Evolutionary conservation across 2,888 invertebrate genomes (phyloP).

Genomic region (Drosophila mercatorum): DNA sequence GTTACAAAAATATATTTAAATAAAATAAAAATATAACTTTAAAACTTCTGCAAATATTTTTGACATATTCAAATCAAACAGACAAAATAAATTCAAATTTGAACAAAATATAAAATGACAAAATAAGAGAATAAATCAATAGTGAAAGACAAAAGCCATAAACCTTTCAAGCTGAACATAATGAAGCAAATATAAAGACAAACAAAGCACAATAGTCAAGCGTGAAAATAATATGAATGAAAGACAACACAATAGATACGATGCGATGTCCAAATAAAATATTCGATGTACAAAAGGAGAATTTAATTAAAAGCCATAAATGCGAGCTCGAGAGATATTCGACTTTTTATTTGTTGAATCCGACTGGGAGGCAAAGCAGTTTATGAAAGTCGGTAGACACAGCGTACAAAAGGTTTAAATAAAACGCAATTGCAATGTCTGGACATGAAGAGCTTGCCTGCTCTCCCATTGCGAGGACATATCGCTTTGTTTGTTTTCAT

Average conservation of each 20-base stretch:
- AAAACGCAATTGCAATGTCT: slow-evolving; percentile 17
- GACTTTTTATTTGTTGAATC: slow-evolving; percentile 17
- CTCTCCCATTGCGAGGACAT: not conserved
- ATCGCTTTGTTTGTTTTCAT: slow-evolving; percentile 20
- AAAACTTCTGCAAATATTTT: too few species aligned
- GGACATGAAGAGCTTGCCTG: slow-evolving; percentile 1
- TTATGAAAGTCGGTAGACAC: not conserved
- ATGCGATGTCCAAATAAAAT: not conserved
- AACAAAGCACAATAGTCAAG: not conserved
- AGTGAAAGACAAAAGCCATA: not conserved
- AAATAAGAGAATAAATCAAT: not conserved
- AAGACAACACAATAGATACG: not conserved
- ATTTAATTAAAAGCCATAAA: slow-evolving; percentile 41
- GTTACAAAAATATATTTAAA: too few species aligned
- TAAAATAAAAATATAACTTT: too few species aligned
- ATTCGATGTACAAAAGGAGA: slow-evolving; percentile 8
- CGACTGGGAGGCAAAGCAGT: not conserved
- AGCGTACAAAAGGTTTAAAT: not conserved
- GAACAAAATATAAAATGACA: not conserved
- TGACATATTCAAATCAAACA: not conserved
- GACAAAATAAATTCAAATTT: not conserved
- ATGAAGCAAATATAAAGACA: not conserved
- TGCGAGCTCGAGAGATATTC: slow-evolving; percentile 1
- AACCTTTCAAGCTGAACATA: not conserved
- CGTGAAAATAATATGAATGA: slow-evolving; percentile 3